Percentiles rank a stretch among this genome's conserved stretches.
Conservation (phyloP, 1,140 invertebrate species). For the Microvelia longipes region DNA sequence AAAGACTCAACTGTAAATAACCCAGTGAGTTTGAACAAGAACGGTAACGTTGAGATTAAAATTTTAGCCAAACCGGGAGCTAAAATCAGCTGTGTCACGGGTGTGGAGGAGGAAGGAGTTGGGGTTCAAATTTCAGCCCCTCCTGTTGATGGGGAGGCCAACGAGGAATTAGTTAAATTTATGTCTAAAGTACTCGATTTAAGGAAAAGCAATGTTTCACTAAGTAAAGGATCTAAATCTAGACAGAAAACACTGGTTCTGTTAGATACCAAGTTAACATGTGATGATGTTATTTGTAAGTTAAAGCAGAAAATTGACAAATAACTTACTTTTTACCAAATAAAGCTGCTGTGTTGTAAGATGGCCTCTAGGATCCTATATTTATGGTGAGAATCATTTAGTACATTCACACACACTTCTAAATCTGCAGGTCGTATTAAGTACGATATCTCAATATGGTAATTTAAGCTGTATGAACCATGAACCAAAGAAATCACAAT, state of each 20-base stretch:
- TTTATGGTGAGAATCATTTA: no score
- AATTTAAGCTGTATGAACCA: no score
- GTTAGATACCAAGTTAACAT: slow-evolving; percentile 4
- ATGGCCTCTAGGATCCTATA: no score
- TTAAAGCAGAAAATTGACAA: slow-evolving; percentile 7
- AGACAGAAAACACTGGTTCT: slow-evolving; percentile 17
- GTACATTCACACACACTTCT: no score
- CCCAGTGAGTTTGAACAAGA: slow-evolving; percentile 39
- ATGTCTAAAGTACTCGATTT: slow-evolving; percentile 46
- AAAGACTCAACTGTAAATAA: no score
- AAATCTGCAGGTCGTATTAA: no score
- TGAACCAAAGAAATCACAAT: no score
- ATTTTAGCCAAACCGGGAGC: slow-evolving; percentile 61
- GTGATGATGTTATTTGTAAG: slow-evolving; percentile 8
- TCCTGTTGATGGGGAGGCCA: slow-evolving; percentile 63
- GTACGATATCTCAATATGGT: no score
- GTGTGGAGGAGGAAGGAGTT: slow-evolving; percentile 38
- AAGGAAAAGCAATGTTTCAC: slow-evolving; percentile 47
- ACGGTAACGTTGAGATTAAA: slow-evolving; percentile 44
- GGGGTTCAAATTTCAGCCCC: slow-evolving; percentile 58
- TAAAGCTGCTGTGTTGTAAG: no score
- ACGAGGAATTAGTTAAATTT: slow-evolving; percentile 55
- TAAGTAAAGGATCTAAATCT: slow-evolving; percentile 40
- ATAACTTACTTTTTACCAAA: no score
- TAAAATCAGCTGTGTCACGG: slow-evolving; percentile 53